Evolutionary conservation across 2,888 invertebrate genomes (phyloP).

Genomic region (Pandemis heparana): DNA sequence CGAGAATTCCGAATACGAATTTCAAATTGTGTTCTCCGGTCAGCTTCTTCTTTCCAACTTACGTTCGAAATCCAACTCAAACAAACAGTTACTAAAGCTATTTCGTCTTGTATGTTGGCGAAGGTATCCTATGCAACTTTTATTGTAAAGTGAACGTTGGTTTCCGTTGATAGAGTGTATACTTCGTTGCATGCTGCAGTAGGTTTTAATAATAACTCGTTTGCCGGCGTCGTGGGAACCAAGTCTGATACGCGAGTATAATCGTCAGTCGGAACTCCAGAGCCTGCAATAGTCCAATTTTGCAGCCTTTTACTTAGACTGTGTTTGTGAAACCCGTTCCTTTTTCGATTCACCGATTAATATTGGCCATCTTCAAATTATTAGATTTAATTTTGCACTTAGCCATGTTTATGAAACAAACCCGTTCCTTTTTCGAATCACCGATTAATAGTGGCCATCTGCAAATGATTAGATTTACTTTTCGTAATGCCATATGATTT

Average conservation of each 20-base stretch:
- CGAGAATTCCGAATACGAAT: conserved; percentile 81
- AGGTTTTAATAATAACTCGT: conserved; percentile 85
- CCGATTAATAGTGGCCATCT: conserved; percentile 49
- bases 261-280: conserved; percentile 80
- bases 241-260: conserved; percentile 84
- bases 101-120: conserved; percentile 60
- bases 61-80: conserved; percentile 64
- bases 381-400: conserved; percentile 17
- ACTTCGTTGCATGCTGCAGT: conserved; percentile 59
- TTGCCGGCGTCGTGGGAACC: conserved; percentile 84
- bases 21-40: conserved; percentile 80
- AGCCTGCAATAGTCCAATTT: conserved; percentile 85
- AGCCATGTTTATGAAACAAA: conserved; percentile 49
- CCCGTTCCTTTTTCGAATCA: conserved; percentile 66
- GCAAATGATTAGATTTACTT: conserved; percentile 23
- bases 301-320: conserved; percentile 84
- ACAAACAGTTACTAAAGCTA: conserved; percentile 61
- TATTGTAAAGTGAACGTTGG: conserved; percentile 60
- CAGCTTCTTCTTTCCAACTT: conserved; percentile 63
- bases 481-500: conserved; percentile 31
- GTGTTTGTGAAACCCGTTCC: conserved; percentile 65
- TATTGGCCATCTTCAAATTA: conserved; percentile 31
- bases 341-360: conserved; percentile 63
- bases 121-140: conserved; percentile 58
- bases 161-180: conserved; percentile 53